Percentiles rank a stretch among this genome's conserved stretches.
These are phyloP conservation scores for Stercorarius parasiticus DNA, from an alignment of 2,113 vertebrate genomes.

Conservation along the genomic window DNA sequence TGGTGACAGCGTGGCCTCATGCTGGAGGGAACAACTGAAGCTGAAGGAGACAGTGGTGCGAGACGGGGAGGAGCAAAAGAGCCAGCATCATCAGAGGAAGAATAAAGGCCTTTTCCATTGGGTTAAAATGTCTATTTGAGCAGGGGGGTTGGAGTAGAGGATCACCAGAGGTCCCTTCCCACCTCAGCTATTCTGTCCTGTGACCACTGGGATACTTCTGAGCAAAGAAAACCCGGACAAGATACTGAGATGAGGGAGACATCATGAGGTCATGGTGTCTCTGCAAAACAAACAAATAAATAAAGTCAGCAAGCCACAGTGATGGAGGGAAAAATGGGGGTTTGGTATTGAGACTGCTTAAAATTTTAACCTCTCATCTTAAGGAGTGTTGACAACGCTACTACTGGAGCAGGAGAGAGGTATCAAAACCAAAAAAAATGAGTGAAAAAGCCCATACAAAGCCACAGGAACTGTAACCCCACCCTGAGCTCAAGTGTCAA, in stretches of 20 bases:
- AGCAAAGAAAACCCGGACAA: neutral
- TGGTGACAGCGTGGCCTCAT: neutral
- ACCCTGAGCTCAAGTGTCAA: neutral
- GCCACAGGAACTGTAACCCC: neutral
- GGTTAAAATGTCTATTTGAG: neutral
- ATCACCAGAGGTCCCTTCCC: neutral
- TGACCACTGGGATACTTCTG: neutral
- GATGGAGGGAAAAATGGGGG: neutral
- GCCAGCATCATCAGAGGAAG: neutral
- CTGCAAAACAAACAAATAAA: neutral
- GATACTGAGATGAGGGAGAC: neutral
- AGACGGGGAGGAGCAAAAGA: neutral
- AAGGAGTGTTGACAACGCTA: neutral
- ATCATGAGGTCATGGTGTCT: neutral
- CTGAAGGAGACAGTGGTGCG: neutral
- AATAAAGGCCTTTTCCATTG: neutral
- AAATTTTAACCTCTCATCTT: neutral
- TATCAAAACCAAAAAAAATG: neutral
- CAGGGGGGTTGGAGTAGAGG: neutral
- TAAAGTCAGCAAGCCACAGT: neutral
- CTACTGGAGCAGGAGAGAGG: neutral
- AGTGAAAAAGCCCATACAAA: neutral
- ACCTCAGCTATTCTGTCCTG: neutral
- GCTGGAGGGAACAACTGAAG: neutral
- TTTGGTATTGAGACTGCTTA: neutral